Evolutionary conservation across 2,113 vertebrate species (phyloP).

Genomic region (Cricetomys ansorgei): DNA sequence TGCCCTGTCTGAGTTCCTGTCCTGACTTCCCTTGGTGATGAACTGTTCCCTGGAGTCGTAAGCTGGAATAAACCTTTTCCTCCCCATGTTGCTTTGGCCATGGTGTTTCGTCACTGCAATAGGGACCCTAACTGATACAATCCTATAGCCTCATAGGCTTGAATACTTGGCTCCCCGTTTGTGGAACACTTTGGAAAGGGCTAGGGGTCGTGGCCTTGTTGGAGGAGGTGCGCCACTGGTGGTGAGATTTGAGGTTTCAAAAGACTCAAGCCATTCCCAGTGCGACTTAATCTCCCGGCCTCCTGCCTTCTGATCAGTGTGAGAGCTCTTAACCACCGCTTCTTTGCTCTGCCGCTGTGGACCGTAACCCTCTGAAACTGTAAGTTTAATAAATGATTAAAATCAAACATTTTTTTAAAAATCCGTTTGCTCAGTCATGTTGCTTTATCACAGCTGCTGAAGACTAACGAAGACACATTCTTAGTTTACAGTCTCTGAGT

Average conservation of each 20-base stretch:
- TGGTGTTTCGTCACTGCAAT: neutral
- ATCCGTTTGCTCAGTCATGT: neutral
- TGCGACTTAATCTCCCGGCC: neutral
- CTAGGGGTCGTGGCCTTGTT: neutral
- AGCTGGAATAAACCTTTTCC: neutral
- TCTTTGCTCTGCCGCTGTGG: too few species aligned
- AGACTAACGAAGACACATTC: neutral
- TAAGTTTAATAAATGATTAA: too few species aligned
- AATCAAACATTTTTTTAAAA: neutral
- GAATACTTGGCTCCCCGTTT: neutral
- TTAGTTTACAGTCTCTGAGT: neutral
- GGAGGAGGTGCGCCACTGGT: neutral
- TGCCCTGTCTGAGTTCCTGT: too few species aligned
- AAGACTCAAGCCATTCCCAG: neutral
- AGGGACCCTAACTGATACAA: neutral
- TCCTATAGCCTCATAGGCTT: neutral
- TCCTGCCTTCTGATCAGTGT: neutral
- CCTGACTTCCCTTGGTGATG: neutral
- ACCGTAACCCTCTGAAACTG: neutral
- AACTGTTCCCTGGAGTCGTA: neutral
- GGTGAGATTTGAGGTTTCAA: neutral
- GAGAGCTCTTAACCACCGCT: neutral
- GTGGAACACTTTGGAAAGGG: neutral
- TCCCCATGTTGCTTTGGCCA: neutral
- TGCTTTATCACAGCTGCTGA: neutral